Conservation (phyloP, 2,113 vertebrate genomes). For the Poicephalus meyeri region DNA sequence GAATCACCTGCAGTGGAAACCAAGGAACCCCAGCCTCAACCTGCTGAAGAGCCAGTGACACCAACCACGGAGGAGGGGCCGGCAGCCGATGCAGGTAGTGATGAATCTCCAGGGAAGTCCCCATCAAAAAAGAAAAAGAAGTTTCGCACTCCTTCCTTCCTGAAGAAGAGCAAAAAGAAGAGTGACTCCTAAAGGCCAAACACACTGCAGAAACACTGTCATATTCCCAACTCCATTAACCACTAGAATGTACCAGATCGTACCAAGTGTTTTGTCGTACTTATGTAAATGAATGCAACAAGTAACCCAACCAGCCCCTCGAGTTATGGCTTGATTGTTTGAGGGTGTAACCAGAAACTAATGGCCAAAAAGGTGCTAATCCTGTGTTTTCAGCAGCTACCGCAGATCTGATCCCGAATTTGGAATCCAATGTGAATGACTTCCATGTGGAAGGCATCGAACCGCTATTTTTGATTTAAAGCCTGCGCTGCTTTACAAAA, state of each 20-base stretch:
- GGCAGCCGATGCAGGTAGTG: slow-evolving; percentile 84
- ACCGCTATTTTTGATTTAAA: neutral
- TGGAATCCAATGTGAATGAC: neutral
- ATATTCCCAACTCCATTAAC: slow-evolving; percentile 77
- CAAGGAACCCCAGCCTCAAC: slow-evolving; percentile 68
- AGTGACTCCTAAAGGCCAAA: slow-evolving; percentile 84
- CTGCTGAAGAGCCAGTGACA: slow-evolving; percentile 59
- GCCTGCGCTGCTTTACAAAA: slow-evolving; percentile 17
- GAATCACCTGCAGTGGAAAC: slow-evolving; percentile 55
- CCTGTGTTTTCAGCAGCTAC: slow-evolving; percentile 56
- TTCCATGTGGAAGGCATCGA: neutral
- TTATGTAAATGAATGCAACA: slow-evolving; percentile 72
- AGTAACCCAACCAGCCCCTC: slow-evolving; percentile 50
- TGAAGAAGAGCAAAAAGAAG: slow-evolving; percentile 99
- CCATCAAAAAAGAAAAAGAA: slow-evolving; percentile 99
- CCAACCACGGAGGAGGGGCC: slow-evolving; percentile 77
- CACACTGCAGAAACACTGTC: slow-evolving; percentile 59
- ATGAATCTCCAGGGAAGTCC: slow-evolving; percentile 96
- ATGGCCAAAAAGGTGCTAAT: slow-evolving; percentile 69
- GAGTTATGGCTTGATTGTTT: slow-evolving; percentile 59
- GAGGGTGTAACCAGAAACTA: slow-evolving; percentile 57
- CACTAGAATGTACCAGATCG: slow-evolving; percentile 84
- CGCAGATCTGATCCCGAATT: slow-evolving; percentile 4
- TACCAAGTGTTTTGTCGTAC: slow-evolving; percentile 76
- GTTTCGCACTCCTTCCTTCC: slow-evolving; percentile 97